Evolutionary conservation across 2,888 invertebrate genomes (phyloP), one percentile per base, ranked within the genome.

Genomic region (Latrodectus hesperus): DNA sequence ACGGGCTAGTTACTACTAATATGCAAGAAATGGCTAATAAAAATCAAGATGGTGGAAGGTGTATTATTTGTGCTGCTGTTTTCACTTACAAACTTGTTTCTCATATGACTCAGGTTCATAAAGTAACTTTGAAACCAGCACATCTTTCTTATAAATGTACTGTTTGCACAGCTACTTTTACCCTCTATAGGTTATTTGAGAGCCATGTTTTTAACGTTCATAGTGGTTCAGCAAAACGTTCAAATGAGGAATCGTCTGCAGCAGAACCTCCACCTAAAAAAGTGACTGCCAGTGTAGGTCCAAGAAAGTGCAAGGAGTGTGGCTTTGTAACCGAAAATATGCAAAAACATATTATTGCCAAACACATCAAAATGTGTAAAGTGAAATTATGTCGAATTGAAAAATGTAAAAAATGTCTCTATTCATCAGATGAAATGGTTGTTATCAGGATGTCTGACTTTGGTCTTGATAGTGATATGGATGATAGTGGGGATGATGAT

Each of bases 1-100:
- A 98, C 92, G 98, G 98, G 71, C 94, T 98, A 89, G 98, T 98
- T 64, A 98, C 98, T 83, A 97, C 97, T 90, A 97, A 97, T 91
- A 97, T 98, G 96, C 97, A 98, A 92, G 97, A 97, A 92, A 97
- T 98, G 73, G 98, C 98, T 70, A 98, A 98, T 92, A 97, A 96
- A 92, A 97, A 97, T 91, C 97, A 97, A 92, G 98, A 98, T 93
- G 96, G 96, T 76, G 98, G 98, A 82, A 94, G 98, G 89, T 98
- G 98, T 94, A 98, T 98, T 85, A 96, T 97, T 75, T 98, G 98
- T 93, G 97, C 97, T 92, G 95, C 97, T 93, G 97, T 98, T 92
- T 98, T 97, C 92, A 97, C 97, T 93, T 97, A 97, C 96, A 98
- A 98, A 92, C 93, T 98, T 90, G 93, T 98, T 84, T 96, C 96